Percentiles rank a stretch among this genome's conserved stretches.
Conservation (phyloP, 1,140 invertebrate species). For the Cataglyphis hispanica region DNA sequence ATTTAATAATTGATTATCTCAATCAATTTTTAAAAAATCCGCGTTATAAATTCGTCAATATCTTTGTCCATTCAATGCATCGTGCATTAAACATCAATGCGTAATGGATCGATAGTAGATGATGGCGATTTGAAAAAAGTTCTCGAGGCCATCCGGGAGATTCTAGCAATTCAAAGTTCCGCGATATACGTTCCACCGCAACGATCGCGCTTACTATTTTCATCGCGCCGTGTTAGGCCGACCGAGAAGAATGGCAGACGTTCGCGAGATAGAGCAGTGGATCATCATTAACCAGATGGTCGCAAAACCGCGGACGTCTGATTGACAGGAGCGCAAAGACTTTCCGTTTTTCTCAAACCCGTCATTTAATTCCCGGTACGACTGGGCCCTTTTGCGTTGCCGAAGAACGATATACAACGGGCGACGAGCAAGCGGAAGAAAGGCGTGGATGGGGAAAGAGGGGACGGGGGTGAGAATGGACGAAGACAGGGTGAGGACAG, state of each 20-base stretch:
- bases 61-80: not conserved
- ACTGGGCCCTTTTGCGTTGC: slow-evolving; percentile 73
- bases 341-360: slow-evolving; percentile 81
- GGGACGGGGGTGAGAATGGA: slow-evolving; percentile 25
- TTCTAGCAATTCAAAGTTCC: slow-evolving; percentile 42
- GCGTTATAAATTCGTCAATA: slow-evolving; percentile 48
- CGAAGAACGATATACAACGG: slow-evolving; percentile 65
- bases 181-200: slow-evolving; percentile 3
- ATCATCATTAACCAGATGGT: slow-evolving; percentile 83
- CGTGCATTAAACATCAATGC: slow-evolving; percentile 13
- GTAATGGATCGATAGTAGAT: slow-evolving; percentile 39
- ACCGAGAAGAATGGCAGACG: slow-evolving; percentile 25
- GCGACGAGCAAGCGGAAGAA: slow-evolving; percentile 56
- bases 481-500: slow-evolving; percentile 51
- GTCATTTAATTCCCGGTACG: slow-evolving; percentile 79
- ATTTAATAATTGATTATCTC: not conserved
- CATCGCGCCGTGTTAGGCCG: slow-evolving; percentile 59
- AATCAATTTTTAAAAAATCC: slow-evolving; percentile 12
- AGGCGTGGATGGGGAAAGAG: not conserved
- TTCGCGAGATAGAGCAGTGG: slow-evolving; percentile 79
- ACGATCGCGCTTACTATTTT: slow-evolving; percentile 70
- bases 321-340: slow-evolving; percentile 83
- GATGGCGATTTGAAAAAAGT: slow-evolving; percentile 28
- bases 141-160: slow-evolving; percentile 48
- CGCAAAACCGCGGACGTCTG: slow-evolving; percentile 81